Evolutionary conservation across 2,888 invertebrate genomes (phyloP).

Genomic region (Lithophane semibrunnea): DNA sequence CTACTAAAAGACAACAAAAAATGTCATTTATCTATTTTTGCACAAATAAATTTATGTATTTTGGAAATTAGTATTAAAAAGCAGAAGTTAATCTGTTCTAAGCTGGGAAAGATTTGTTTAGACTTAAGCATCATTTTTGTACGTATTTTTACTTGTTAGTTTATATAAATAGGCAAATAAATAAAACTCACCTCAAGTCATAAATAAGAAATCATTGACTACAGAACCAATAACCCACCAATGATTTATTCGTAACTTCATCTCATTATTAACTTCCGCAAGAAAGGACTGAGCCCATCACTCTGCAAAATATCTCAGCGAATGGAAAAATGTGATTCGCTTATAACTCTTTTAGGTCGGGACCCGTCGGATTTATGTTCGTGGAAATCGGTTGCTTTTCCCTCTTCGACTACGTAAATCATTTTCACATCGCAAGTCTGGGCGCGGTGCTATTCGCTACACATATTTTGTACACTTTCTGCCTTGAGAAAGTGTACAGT

Average conservation of each 20-base stretch:
- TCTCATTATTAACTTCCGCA: conserved; percentile 52
- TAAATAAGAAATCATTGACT: not conserved
- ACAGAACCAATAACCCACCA: conserved; percentile 7
- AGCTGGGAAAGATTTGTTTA: not conserved
- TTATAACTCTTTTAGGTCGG: conserved; percentile 82
- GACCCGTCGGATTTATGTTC: conserved; percentile 78
- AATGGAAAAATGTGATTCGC: conserved; percentile 82
- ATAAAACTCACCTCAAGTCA: no score
- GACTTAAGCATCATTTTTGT: no score
- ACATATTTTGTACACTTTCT: conserved; percentile 73
- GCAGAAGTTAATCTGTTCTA: not conserved
- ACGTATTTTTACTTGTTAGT: no score
- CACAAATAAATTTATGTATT: no score
- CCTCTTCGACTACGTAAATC: conserved; percentile 84
- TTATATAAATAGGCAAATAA: no score
- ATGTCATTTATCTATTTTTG: not conserved
- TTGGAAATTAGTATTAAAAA: not conserved
- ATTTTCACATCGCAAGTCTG: conserved; percentile 78
- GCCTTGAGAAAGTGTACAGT: conserved; percentile 71
- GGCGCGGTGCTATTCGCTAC: conserved; percentile 65
- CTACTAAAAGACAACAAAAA: not conserved
- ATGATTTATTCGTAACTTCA: conserved; percentile 30
- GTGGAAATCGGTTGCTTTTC: conserved; percentile 78
- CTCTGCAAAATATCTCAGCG: conserved; percentile 64
- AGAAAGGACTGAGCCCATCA: conserved; percentile 44